Conservation (phyloP, 2,113 vertebrate genomes). For the Scytalopus superciliaris region DNA sequence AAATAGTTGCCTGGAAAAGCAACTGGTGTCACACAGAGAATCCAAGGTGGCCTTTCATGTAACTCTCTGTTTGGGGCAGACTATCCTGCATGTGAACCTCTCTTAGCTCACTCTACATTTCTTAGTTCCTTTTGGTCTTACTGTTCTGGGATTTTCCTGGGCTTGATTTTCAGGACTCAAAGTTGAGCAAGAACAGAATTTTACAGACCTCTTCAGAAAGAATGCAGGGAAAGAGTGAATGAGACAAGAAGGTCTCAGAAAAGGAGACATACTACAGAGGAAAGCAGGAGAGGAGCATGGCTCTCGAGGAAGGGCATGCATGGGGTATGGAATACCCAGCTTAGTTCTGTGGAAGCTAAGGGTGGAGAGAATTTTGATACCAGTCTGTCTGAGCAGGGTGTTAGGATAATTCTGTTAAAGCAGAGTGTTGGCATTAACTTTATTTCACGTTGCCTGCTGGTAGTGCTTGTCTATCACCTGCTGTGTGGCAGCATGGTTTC, state of each 20-base stretch:
- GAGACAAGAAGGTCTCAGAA: neutral
- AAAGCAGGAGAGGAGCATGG: neutral
- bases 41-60: neutral
- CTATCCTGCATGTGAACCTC: neutral
- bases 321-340: neutral
- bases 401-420: neutral
- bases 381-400: neutral
- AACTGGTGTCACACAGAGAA: neutral
- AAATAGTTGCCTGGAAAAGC: neutral
- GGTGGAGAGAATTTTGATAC: neutral
- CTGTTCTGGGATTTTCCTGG: neutral
- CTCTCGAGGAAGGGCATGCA: neutral
- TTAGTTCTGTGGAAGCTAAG: neutral
- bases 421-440: neutral
- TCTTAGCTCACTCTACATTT: neutral
- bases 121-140: neutral
- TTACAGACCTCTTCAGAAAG: neutral
- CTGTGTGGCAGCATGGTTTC: neutral
- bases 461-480: neutral
- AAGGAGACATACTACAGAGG: neutral
- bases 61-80: neutral
- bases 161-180: neutral
- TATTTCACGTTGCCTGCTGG: neutral
- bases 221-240: neutral
- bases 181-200: neutral